Evolutionary conservation across 2,797 vertebrate species (phyloP).

Genomic region (Myotis myotis): DNA sequence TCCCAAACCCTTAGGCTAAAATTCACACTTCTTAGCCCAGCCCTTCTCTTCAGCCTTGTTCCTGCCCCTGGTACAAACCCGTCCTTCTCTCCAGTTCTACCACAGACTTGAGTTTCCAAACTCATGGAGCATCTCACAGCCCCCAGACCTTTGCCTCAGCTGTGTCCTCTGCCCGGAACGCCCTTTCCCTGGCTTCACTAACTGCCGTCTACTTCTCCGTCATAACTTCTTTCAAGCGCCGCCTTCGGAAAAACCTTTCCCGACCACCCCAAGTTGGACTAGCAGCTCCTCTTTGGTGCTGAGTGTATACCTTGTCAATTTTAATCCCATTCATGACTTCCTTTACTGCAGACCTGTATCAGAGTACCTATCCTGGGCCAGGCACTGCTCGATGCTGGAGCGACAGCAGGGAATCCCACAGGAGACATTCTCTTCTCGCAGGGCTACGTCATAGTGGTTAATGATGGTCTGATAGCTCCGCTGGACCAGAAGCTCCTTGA

Average conservation of each 20-base stretch:
- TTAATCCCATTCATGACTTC: neutral
- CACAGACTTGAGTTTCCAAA: neutral
- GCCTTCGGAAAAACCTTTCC: neutral
- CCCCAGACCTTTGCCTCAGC: neutral
- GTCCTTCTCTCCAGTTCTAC: neutral
- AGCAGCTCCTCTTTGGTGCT: neutral
- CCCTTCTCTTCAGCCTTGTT: neutral
- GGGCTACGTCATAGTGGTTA: accelerated
- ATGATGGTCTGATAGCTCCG: neutral
- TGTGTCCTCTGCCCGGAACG: neutral
- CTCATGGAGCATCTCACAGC: neutral
- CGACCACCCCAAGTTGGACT: accelerated
- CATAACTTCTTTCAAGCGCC: neutral
- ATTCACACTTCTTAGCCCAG: neutral
- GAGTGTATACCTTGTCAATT: neutral
- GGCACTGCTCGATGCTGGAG: neutral
- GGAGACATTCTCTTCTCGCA: neutral
- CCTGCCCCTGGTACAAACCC: no score
- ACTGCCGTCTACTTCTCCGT: neutral
- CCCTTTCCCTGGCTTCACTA: neutral
- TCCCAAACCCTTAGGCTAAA: neutral
- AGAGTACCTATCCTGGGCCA: neutral
- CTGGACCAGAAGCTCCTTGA: neutral
- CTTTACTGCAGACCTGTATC: neutral
- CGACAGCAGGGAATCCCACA: neutral